Conservation (phyloP, 2,888 invertebrate genomes). For the Temnothorax ravouxi region DNA sequence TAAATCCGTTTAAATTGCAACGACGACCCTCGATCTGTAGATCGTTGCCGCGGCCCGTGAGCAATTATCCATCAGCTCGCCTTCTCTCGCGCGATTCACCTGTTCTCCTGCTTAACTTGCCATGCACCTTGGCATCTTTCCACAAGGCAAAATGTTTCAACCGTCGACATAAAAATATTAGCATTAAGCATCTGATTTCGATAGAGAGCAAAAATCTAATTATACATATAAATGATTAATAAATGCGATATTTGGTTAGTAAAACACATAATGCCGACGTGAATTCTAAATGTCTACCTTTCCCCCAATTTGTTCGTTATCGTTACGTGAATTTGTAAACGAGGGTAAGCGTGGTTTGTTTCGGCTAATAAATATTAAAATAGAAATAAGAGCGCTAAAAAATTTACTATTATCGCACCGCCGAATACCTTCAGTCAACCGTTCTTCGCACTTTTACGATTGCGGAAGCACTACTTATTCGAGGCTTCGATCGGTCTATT, state of each 20-base stretch:
- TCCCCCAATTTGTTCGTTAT: not conserved
- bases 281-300: not conserved
- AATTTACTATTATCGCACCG: conserved; percentile 6
- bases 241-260: not conserved
- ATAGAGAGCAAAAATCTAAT: not conserved
- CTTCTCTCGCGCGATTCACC: conserved; percentile 19
- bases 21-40: conserved; percentile 78
- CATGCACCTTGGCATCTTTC: conserved; percentile 27
- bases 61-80: conserved; percentile 68
- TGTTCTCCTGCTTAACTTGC: conserved; percentile 38
- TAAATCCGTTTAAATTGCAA: conserved; percentile 81
- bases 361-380: not conserved
- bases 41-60: conserved; percentile 51
- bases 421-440: not conserved
- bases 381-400: not conserved
- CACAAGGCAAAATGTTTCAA: not conserved
- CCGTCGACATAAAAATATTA: not conserved
- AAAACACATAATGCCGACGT: not conserved
- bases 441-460: conserved; percentile 19
- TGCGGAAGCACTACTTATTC: conserved; percentile 25
- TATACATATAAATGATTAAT: not conserved
- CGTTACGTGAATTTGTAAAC: not conserved
- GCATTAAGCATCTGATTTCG: not conserved
- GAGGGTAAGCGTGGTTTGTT: not conserved
- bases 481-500: not conserved